Percentiles rank a stretch among this genome's conserved stretches.
phyloP scores from a whole-genome alignment of 92 coral and sea anemone species.

The Porites evermanni region DNA sequence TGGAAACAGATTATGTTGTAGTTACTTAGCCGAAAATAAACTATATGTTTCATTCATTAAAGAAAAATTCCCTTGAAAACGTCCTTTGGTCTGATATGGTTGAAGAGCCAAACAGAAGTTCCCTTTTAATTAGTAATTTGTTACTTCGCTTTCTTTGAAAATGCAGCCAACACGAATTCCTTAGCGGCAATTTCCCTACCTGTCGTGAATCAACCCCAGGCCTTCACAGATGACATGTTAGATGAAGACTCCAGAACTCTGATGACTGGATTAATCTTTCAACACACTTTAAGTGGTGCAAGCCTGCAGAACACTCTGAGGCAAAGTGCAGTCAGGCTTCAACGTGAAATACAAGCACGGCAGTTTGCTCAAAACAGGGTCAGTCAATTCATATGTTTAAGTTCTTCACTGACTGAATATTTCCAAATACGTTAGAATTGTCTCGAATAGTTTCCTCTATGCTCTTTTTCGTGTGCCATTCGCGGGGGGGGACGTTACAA shows the following conservation, averaged over 20 bases:
- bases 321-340: conserved; percentile 62
- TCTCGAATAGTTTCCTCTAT: no score
- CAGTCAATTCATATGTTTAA: no score
- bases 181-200: conserved; percentile 50
- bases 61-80: no score
- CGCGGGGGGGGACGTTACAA: no score
- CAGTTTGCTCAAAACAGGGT: conserved; percentile 76
- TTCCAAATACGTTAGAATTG: neutral
- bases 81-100: no score
- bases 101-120: neutral
- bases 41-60: no score
- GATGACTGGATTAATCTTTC: conserved; percentile 44
- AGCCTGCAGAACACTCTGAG: conserved; percentile 49
- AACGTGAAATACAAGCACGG: conserved; percentile 60
- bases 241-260: conserved; percentile 69
- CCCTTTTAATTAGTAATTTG: neutral
- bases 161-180: conserved; percentile 57
- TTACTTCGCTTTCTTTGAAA: neutral
- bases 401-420: neutral
- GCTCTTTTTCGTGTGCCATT: no score
- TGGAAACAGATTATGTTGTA: no score
- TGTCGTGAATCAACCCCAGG: conserved; percentile 62
- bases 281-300: conserved; percentile 68
- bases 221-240: conserved; percentile 64
- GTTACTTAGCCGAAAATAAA: no score